phyloP scores from a whole-genome alignment of 2,797 vertebrate genomes.

The Valencia hispanica region DNA sequence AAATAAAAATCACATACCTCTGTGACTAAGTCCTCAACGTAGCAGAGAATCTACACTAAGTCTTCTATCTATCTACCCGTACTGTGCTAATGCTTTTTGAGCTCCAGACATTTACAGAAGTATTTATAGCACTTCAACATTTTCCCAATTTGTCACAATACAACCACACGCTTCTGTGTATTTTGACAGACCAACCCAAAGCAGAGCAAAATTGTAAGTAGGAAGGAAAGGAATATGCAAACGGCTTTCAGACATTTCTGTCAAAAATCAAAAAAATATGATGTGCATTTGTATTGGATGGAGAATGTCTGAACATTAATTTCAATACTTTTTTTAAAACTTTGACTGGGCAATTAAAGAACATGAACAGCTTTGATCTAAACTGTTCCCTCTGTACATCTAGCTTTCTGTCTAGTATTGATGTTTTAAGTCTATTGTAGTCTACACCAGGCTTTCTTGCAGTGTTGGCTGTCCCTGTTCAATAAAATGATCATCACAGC shows the following conservation, averaged over 20 bases:
- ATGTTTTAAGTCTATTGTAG: background rate
- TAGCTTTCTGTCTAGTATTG: too few species aligned
- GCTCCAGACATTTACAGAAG: background rate
- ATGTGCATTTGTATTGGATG: too few species aligned
- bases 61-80: background rate
- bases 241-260: background rate
- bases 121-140: background rate
- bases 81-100: background rate
- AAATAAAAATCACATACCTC: conserved; percentile 34
- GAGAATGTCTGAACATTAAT: background rate
- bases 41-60: conserved; percentile 1
- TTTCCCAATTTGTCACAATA: background rate
- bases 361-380: too few species aligned
- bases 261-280: background rate
- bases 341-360: background rate
- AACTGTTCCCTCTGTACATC: too few species aligned
- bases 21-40: conserved; percentile 15
- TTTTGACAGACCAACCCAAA: background rate
- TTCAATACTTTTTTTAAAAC: background rate
- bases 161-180: background rate
- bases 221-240: background rate
- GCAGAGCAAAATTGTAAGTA: background rate
- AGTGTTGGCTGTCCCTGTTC: background rate
- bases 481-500: too few species aligned
- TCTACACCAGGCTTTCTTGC: background rate